phyloP scores from a whole-genome alignment of 2,113 vertebrate genomes.

The Albula glossodonta region DNA sequence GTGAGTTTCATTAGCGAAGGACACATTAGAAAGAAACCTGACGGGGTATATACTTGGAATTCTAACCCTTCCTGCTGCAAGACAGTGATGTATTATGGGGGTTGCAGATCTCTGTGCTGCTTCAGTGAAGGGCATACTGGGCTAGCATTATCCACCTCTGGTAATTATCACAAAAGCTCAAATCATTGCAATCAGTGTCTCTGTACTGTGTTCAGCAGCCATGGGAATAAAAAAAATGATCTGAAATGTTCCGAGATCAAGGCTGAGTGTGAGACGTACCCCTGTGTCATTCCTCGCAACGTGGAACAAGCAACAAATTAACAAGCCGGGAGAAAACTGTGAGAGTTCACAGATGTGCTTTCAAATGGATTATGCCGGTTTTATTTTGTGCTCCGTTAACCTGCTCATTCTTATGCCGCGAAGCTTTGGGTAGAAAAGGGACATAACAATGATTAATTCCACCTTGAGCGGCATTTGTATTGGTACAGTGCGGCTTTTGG shows the following conservation, averaged over 20 bases:
- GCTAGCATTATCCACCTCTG: conserved; percentile 1
- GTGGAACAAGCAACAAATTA: not conserved
- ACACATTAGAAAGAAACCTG: not conserved
- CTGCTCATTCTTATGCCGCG: not conserved
- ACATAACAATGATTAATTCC: not conserved
- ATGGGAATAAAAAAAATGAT: not conserved
- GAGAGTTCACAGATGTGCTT: not conserved
- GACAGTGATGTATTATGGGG: conserved; percentile 44
- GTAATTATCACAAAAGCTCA: conserved; percentile 20
- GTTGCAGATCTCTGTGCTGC: conserved; percentile 22
- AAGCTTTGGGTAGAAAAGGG: not conserved
- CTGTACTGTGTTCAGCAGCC: not conserved
- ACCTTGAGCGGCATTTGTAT: not conserved
- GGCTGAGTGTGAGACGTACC: too few species aligned
- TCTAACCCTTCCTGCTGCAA: conserved; percentile 7
- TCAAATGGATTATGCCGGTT: not conserved
- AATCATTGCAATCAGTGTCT: conserved; percentile 15
- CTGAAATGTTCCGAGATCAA: not conserved
- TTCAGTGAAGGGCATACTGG: conserved; percentile 20
- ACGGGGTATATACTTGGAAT: conserved; percentile 30
- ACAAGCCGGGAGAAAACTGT: not conserved
- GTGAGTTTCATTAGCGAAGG: conserved; percentile 29
- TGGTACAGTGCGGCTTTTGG: not conserved
- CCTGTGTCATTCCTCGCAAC: not conserved
- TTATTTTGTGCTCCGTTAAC: not conserved